These are phyloP conservation scores for Lithophane leautieri DNA, from an alignment of 2,888 invertebrate genomes.

Conservation along the genomic window DNA sequence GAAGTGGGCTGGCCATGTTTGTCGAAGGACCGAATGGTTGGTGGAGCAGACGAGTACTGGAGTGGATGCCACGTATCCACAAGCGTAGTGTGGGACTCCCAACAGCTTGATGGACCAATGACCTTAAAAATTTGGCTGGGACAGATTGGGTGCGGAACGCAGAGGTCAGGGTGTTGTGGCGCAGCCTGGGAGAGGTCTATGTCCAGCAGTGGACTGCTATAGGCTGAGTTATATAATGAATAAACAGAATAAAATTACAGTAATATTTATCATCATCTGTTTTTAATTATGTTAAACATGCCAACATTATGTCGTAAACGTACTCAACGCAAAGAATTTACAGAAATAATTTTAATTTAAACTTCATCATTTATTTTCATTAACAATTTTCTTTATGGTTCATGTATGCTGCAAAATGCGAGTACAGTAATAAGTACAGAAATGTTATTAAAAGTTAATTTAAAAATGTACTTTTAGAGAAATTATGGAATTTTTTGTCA, in stretches of 20 bases:
- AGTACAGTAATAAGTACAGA: not conserved
- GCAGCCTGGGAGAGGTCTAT: no score
- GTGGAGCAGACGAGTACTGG: no score
- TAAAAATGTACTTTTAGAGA: not conserved
- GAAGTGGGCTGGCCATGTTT: no score
- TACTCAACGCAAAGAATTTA: not conserved
- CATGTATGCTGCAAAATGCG: not conserved
- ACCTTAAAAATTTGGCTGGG: no score
- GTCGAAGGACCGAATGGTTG: no score
- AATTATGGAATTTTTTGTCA: not conserved
- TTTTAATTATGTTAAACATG: not conserved
- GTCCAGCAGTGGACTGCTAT: no score
- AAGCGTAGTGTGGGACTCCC: no score
- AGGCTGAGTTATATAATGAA: no score
- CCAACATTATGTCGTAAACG: not conserved
- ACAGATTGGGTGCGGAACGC: no score
- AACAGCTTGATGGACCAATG: no score
- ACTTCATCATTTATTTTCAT: constrained; percentile 3
- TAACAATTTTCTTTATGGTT: not conserved
- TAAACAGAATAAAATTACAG: not conserved
- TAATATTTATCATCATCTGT: constrained; percentile 3
- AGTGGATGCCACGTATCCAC: no score
- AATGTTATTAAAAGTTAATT: constrained; percentile 6
- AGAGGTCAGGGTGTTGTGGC: no score
- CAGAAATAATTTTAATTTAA: constrained; percentile 4